These are phyloP conservation scores for Indicator indicator DNA, from an alignment of 2,113 vertebrate genomes.

Conservation along the genomic window DNA sequence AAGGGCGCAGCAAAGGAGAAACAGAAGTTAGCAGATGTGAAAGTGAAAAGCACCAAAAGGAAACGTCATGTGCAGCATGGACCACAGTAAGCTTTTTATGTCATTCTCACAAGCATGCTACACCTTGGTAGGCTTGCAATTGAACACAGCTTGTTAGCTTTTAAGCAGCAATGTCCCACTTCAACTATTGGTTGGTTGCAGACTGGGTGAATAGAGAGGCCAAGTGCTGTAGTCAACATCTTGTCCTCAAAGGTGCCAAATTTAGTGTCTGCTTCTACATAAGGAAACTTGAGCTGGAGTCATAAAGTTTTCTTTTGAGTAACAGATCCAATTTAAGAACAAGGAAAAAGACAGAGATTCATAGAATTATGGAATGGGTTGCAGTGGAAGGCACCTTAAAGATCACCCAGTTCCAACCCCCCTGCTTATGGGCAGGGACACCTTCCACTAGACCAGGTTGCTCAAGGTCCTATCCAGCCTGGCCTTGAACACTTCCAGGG, in stretches of 20 bases:
- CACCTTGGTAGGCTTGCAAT: background rate
- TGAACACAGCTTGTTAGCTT: background rate
- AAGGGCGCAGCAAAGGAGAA: background rate
- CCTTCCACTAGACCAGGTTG: too few species aligned
- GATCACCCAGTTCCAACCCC: too few species aligned
- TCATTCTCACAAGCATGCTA: background rate
- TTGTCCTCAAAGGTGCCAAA: background rate
- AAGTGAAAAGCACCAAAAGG: conserved; percentile 12
- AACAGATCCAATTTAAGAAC: background rate
- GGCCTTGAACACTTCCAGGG: too few species aligned
- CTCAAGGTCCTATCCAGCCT: too few species aligned
- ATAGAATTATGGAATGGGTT: too few species aligned
- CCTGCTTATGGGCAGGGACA: too few species aligned
- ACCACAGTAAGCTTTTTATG: conserved; percentile 29
- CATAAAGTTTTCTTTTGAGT: background rate
- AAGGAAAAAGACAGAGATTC: background rate
- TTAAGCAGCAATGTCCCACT: background rate
- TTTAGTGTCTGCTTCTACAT: background rate
- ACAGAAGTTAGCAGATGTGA: background rate
- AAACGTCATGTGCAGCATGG: fast-evolving
- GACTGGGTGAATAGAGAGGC: background rate
- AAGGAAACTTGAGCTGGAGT: background rate
- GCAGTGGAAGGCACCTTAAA: too few species aligned
- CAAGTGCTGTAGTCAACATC: background rate
- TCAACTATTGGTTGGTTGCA: background rate